phyloP scores from a whole-genome alignment of 2,797 vertebrate species.

The Enteromius viviparus region DNA sequence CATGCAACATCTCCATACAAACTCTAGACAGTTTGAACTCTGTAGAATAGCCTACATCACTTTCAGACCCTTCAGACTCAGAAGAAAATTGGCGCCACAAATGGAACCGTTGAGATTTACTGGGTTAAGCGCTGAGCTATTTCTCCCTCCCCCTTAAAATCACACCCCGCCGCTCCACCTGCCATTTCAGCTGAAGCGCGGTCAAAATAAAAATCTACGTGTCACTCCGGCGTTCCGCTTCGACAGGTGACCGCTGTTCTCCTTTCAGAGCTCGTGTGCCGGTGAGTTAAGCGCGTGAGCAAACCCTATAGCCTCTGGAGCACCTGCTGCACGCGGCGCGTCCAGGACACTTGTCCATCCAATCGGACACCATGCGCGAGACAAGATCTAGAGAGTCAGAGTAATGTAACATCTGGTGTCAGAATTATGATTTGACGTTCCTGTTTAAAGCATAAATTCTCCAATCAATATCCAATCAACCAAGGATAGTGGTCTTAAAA shows the following conservation, averaged over 20 bases:
- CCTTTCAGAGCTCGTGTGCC: conserved; percentile 21
- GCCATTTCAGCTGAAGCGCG: conserved; percentile 51
- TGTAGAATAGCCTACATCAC: too few species aligned
- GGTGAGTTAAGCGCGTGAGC: conserved; percentile 33
- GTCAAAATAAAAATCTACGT: conserved; percentile 47
- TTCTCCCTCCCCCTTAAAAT: background rate
- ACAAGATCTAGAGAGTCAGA: background rate
- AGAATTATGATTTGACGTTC: background rate
- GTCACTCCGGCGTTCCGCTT: conserved; percentile 37
- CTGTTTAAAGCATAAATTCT: background rate
- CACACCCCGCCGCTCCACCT: conserved; percentile 33
- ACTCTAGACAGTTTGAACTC: background rate
- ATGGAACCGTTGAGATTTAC: conserved; percentile 14
- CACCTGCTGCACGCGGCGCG: conserved; percentile 45
- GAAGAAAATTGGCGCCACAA: background rate
- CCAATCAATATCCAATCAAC: background rate
- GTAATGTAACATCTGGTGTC: background rate
- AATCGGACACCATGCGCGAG: conserved; percentile 7
- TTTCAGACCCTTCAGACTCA: conserved; percentile 1
- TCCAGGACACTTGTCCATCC: conserved; percentile 13
- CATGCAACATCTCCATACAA: background rate
- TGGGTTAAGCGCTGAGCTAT: conserved; percentile 6
- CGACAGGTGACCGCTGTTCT: conserved; percentile 43
- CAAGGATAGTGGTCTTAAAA: background rate
- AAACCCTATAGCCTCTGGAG: conserved; percentile 15